Percentiles rank a stretch among this genome's conserved stretches.
These are phyloP conservation scores for Lapara coniferarum DNA, from an alignment of 2,888 invertebrate genomes.

Conservation along the genomic window DNA sequence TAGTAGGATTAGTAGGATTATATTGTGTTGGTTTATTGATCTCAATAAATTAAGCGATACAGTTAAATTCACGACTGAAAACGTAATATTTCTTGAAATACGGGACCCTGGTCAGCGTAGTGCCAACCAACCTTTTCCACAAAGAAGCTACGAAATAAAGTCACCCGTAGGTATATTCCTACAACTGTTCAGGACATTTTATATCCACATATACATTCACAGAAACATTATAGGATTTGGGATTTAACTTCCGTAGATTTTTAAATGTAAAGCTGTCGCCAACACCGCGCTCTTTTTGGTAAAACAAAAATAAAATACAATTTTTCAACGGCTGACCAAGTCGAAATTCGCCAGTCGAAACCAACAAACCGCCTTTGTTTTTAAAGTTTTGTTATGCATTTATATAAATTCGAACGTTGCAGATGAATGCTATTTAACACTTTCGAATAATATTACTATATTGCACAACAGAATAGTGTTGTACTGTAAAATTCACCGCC, in stretches of 20 bases:
- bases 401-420: constrained; percentile 2
- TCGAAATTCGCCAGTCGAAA: neutral
- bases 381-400: neutral
- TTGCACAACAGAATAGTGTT: neutral
- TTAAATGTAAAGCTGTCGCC: constrained; percentile 20
- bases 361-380: constrained; percentile 13
- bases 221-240: neutral
- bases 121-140: neutral
- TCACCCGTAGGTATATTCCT: neutral
- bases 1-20: too few species aligned
- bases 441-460: neutral
- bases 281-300: constrained; percentile 3
- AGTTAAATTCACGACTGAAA: too few species aligned
- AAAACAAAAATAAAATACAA: constrained; percentile 18
- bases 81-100: too few species aligned
- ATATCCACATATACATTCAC: constrained; percentile 2
- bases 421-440: neutral
- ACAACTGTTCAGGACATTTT: constrained; percentile 1
- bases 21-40: too few species aligned
- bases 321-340: constrained; percentile 11
- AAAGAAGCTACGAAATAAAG: neutral
- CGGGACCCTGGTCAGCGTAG: too few species aligned
- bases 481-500: neutral
- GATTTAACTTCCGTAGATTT: constrained; percentile 18
- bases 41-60: too few species aligned